phyloP scores from a whole-genome alignment of 2,113 vertebrate species.

The Vanacampus margaritifer region DNA sequence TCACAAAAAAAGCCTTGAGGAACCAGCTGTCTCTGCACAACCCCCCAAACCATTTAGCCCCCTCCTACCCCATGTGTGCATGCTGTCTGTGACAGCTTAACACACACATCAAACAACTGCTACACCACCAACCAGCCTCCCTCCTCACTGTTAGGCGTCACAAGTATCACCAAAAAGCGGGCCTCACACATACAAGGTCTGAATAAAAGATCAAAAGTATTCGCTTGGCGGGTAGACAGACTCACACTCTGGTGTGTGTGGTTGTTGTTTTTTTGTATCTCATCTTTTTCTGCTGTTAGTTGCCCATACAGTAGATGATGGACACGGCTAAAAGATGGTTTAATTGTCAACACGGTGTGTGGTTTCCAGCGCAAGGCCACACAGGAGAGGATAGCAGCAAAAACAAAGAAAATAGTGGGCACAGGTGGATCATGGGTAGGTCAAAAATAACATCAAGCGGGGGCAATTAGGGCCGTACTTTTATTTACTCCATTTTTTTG shows the following conservation, averaged over 20 bases:
- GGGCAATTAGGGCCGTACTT: background rate
- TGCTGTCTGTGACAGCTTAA: constrained; percentile 59
- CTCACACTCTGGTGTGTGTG: constrained; percentile 9
- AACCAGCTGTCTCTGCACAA: constrained; percentile 52
- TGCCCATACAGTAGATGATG: constrained; percentile 2
- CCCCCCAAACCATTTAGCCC: background rate
- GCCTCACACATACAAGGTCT: constrained; percentile 31
- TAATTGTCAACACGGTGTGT: constrained; percentile 41
- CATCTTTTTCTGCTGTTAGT: background rate
- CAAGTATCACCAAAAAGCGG: constrained; percentile 29
- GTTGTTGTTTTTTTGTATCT: background rate
- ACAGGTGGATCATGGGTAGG: constrained; percentile 55
- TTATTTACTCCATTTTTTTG: background rate
- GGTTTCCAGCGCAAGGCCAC: constrained; percentile 63
- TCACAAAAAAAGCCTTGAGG: constrained; percentile 25
- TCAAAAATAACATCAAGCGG: constrained; percentile 32
- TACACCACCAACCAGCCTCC: constrained; percentile 34
- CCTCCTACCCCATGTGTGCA: constrained; percentile 11
- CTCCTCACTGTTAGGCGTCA: constrained; percentile 8
- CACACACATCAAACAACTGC: constrained; percentile 60
- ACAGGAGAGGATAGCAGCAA: constrained; percentile 38
- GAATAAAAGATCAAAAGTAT: constrained; percentile 31
- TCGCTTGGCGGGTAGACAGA: constrained; percentile 23
- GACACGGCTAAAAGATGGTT: background rate
- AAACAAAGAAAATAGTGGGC: constrained; percentile 32